phyloP scores from a whole-genome alignment of 2,113 vertebrate species.

The Polyodon spathula region DNA sequence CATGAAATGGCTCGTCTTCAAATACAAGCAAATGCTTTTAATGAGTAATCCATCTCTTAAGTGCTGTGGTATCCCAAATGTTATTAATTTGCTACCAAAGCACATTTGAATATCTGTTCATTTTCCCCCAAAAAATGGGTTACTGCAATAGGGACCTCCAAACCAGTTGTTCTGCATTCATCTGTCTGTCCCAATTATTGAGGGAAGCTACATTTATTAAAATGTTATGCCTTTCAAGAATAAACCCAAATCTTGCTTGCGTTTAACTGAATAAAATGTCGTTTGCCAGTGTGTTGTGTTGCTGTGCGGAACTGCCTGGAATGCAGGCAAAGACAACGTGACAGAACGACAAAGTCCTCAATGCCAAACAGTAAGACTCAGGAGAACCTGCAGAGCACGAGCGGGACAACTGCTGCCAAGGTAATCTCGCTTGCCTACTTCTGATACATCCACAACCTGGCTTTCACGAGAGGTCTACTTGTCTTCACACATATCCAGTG shows the following conservation, averaged over 20 bases:
- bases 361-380: conserved; percentile 66
- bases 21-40: too few species aligned
- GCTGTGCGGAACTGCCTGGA: conserved; percentile 91
- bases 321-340: conserved; percentile 80
- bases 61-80: too few species aligned
- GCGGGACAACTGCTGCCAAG: conserved; percentile 57
- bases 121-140: too few species aligned
- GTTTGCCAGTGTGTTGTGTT: conserved; percentile 83
- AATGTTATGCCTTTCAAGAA: too few species aligned
- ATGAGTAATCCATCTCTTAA: too few species aligned
- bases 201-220: too few species aligned
- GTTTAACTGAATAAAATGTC: background rate
- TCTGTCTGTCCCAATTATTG: background rate
- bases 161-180: too few species aligned
- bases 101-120: too few species aligned
- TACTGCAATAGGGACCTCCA: too few species aligned
- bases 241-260: background rate
- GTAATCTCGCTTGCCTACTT: conserved; percentile 42
- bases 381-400: conserved; percentile 61
- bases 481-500: background rate
- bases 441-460: background rate
- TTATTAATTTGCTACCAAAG: too few species aligned
- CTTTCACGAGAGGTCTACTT: background rate
- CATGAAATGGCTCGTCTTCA: too few species aligned
- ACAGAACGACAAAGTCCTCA: conserved; percentile 58